Evolutionary conservation across 2,888 invertebrate species (phyloP), one percentile per base, ranked within the genome.

Genomic region (Clunio marinus): DNA sequence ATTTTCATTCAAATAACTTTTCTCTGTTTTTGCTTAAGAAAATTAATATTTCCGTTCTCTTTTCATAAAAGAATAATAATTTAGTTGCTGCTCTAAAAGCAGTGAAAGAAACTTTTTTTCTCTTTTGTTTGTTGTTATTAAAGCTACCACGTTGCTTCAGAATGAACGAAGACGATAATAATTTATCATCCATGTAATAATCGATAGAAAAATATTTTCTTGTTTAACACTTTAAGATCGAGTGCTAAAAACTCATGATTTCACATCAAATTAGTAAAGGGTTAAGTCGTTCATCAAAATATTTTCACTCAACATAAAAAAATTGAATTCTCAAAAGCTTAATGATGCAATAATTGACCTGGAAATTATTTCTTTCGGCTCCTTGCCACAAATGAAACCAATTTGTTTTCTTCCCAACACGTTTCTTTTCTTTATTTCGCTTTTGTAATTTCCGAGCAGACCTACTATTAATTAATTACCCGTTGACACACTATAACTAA

Each of bases 401-500:
- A 22, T 51, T 51, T 22, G 7, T 32, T 32, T 51, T 3, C 51
- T 51, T 41, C 22, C n/a, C 5, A 51, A 22, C 51, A 51, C 17
- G 17, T 51, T 51, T 13, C 15, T 32, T 45, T 4, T 45, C 15
- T 8, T 51, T 51, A 22, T 4, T 17, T 17, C 51, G 17, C 22
- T 22, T 22, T 20, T 22, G 51, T 25, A 8, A 27, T 4, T 3
- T 57, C 27, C 4, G 22, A 4, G 22, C 25, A 57, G 27, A 7
- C 55, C 15, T 13, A 15, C 1, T 5, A 20, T 51, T 66, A 55
- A 66, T 66, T 66, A 66, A 66, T 66, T 66, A 55, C 46, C 35
- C 51, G 66, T 66, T 66, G 66, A 66, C 66, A 66, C 22, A 63
- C 41, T 66, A 55, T 66, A 20, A 66, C 51, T 51, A 66, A 66